Evolutionary conservation across 64 coral and sea anemone genomes (phyloP).

Genomic region (Pocillopora damicornis): DNA sequence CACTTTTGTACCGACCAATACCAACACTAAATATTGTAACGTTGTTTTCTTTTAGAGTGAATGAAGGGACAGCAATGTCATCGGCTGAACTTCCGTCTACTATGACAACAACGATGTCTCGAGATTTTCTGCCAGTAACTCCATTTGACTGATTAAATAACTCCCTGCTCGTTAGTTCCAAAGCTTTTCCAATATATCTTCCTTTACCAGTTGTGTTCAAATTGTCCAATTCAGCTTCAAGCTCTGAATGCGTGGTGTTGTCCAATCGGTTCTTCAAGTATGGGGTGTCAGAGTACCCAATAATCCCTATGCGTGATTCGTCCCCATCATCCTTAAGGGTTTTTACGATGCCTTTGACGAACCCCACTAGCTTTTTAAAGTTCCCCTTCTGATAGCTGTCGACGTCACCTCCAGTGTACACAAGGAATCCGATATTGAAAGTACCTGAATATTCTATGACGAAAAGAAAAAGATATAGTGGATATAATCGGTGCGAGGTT

Average conservation of each 20-base stretch:
- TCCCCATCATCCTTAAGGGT: not conserved
- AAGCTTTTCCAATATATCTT: not conserved
- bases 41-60: not conserved
- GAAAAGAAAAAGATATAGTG: not conserved
- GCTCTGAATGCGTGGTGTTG: not conserved
- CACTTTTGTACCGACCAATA: not conserved
- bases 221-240: not conserved
- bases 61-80: not conserved
- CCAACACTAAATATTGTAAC: constrained; percentile 18
- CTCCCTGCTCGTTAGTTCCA: not conserved
- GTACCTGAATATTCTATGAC: not conserved
- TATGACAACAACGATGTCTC: not conserved
- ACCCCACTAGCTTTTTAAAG: not conserved
- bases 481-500: too few relatives aligned
- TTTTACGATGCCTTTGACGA: not conserved
- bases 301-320: not conserved
- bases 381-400: constrained; percentile 2
- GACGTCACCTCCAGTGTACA: not conserved
- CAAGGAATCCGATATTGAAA: not conserved
- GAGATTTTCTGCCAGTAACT: not conserved
- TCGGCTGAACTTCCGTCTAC: not conserved
- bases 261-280: not conserved
- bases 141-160: not conserved
- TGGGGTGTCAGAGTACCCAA: not conserved
- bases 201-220: not conserved